Percentiles rank a stretch among this genome's conserved stretches.
Conservation (phyloP, 1,140 invertebrate genomes). For the Halesus radiatus region DNA sequence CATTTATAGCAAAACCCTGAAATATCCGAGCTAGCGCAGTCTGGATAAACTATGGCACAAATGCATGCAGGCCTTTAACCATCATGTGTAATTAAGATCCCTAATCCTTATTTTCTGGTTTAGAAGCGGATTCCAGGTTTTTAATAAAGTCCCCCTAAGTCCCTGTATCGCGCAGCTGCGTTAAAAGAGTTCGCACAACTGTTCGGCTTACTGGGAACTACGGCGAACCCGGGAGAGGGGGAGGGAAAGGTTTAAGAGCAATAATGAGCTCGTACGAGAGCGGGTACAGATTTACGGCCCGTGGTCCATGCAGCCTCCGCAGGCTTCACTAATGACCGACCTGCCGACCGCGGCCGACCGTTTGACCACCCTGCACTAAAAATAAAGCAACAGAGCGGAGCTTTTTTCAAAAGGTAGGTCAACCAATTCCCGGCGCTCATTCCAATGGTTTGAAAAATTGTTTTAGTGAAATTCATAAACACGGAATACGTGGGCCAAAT, state of each 20-base stretch:
- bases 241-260: not conserved
- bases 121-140: not conserved
- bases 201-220: too few species aligned
- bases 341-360: constrained; percentile 24
- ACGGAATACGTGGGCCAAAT: too few species aligned
- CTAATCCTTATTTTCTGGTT: too few species aligned
- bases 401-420: not conserved
- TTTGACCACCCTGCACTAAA: constrained; percentile 29
- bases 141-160: not conserved
- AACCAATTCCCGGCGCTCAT: not conserved
- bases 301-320: constrained; percentile 15
- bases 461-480: too few species aligned
- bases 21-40: too few species aligned
- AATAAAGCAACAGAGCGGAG: constrained; percentile 15
- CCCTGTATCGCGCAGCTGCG: not conserved
- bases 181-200: not conserved
- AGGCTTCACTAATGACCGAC: constrained; percentile 27
- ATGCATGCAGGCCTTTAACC: too few species aligned
- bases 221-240: not conserved
- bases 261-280: constrained; percentile 10
- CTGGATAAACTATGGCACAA: too few species aligned
- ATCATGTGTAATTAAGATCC: too few species aligned
- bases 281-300: constrained; percentile 27
- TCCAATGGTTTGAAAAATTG: too few species aligned
- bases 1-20: too few species aligned